phyloP scores from a whole-genome alignment of 2,113 vertebrate species.

The Tamias sibiricus region DNA sequence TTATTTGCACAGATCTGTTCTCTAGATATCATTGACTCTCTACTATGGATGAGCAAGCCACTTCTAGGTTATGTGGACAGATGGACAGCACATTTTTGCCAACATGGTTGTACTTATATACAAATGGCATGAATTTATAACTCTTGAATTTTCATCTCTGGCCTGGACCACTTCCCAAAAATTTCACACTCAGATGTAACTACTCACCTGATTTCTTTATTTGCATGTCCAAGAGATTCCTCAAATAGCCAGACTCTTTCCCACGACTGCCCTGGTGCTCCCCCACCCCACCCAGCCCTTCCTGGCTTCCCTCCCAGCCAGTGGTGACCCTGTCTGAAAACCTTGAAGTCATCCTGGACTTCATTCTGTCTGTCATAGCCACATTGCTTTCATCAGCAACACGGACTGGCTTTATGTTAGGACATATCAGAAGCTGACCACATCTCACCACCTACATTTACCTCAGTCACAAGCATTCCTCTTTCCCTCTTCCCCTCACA shows the following conservation, averaged over 20 bases:
- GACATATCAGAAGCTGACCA: not conserved
- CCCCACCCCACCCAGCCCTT: too few relatives aligned
- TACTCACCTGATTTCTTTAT: not conserved
- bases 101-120: not conserved
- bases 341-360: too few relatives aligned
- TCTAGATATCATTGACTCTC: not conserved
- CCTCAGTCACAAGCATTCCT: too few relatives aligned
- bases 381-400: not conserved
- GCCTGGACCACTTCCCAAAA: not conserved
- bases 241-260: too few relatives aligned
- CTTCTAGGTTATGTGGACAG: not conserved
- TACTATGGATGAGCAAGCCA: not conserved
- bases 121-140: not conserved
- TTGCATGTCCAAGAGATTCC: not conserved
- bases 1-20: constrained; percentile 20
- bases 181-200: not conserved
- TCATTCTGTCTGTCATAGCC: not conserved
- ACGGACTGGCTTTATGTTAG: not conserved
- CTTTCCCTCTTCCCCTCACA: too few relatives aligned
- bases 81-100: not conserved
- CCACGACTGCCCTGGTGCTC: too few relatives aligned
- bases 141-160: not conserved
- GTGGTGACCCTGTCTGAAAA: too few relatives aligned
- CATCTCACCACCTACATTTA: not conserved
- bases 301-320: too few relatives aligned